These are phyloP conservation scores for Noturus placidus DNA, from an alignment of 2,113 vertebrate species.

Conservation along the genomic window DNA sequence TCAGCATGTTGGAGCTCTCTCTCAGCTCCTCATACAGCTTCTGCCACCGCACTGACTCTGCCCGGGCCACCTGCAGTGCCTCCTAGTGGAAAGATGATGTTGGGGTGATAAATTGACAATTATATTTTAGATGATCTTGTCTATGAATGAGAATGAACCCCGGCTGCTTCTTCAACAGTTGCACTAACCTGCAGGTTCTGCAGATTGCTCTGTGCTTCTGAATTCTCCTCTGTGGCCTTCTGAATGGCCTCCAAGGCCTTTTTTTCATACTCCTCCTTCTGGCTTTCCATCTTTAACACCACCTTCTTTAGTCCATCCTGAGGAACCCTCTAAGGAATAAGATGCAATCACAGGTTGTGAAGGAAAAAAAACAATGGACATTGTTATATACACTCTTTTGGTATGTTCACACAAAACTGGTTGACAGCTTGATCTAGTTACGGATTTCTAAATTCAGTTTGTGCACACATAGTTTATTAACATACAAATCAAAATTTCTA, in stretches of 20 bases:
- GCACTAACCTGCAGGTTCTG: constrained; percentile 78
- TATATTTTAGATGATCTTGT: background rate
- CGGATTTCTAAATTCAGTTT: background rate
- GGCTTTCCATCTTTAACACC: constrained; percentile 86
- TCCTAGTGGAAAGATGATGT: constrained; percentile 68
- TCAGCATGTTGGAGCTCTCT: constrained; percentile 66
- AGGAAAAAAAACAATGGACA: background rate
- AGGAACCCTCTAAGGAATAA: constrained; percentile 59
- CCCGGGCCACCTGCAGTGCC: constrained; percentile 67
- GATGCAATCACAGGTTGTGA: background rate
- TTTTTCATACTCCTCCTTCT: constrained; percentile 84
- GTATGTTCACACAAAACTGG: background rate
- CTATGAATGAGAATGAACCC: background rate
- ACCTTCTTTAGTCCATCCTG: constrained; percentile 81
- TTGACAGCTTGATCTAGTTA: background rate
- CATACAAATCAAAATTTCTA: background rate
- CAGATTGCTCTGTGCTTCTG: constrained; percentile 74
- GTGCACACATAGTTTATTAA: background rate
- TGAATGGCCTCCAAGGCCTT: constrained; percentile 82
- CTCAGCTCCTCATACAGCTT: constrained; percentile 72
- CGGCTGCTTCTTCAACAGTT: background rate
- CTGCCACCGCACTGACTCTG: constrained; percentile 78
- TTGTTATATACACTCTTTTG: background rate
- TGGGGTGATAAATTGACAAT: background rate
- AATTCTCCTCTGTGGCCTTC: constrained; percentile 83